Conservation (phyloP, 2,797 vertebrate genomes). For the Neoniphon sammara region DNA sequence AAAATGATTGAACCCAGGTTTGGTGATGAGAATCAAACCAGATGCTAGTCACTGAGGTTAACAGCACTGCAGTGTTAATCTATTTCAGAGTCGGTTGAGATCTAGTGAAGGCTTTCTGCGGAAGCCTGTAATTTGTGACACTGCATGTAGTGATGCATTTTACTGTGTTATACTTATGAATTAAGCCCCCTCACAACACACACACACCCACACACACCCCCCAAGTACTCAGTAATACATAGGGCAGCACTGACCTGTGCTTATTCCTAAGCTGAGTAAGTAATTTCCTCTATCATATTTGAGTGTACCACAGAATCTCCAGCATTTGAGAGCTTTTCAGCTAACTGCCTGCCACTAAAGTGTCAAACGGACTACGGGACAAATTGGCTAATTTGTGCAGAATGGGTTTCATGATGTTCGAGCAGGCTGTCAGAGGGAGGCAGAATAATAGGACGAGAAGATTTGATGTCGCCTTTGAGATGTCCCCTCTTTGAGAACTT, state of each 20-base stretch:
- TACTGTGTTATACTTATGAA: slow-evolving; percentile 17
- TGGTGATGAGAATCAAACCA: neutral
- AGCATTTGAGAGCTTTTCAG: slow-evolving; percentile 58
- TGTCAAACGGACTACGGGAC: slow-evolving; percentile 68
- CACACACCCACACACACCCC: slow-evolving; percentile 23
- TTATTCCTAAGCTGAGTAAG: slow-evolving; percentile 55
- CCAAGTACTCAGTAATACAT: slow-evolving; percentile 43
- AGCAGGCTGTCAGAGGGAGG: slow-evolving; percentile 55
- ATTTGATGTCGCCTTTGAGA: slow-evolving; percentile 54
- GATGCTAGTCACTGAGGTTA: neutral
- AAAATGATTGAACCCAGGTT: neutral
- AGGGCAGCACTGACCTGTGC: slow-evolving; percentile 47
- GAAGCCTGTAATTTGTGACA: slow-evolving; percentile 10
- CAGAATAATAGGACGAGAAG: slow-evolving; percentile 57
- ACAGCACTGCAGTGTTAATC: neutral
- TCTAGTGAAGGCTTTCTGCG: slow-evolving; percentile 14
- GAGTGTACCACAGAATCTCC: slow-evolving; percentile 44
- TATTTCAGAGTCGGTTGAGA: neutral
- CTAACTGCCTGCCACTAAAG: slow-evolving; percentile 60
- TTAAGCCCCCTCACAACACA: slow-evolving; percentile 27
- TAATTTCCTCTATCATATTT: slow-evolving; percentile 56
- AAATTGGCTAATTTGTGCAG: slow-evolving; percentile 59
- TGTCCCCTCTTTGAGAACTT: slow-evolving; percentile 36
- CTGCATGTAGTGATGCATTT: slow-evolving; percentile 32
- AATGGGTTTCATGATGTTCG: slow-evolving; percentile 51